Evolutionary conservation across 2,113 vertebrate genomes (phyloP).

Genomic region (Capreolus pygargus): DNA sequence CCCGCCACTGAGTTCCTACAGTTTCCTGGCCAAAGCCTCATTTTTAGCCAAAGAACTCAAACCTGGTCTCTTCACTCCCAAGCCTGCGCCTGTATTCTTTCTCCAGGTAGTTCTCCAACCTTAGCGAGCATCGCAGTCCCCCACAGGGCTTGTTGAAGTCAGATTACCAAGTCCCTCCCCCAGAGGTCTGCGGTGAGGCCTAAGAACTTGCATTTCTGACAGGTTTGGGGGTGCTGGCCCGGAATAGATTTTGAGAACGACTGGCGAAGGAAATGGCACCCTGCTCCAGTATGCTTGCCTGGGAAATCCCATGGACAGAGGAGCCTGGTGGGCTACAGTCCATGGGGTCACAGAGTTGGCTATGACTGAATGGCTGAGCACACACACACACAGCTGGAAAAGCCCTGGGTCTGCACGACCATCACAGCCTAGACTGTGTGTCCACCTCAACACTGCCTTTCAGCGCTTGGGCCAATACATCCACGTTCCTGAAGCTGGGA

Average conservation of each 20-base stretch:
- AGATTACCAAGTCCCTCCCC: not conserved
- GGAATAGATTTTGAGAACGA: fast-evolving
- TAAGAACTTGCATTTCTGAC: not conserved
- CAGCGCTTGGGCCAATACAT: not conserved
- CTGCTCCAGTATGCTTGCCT: not conserved
- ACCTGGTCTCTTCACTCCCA: not conserved
- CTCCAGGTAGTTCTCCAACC: not conserved
- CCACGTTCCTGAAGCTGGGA: not conserved
- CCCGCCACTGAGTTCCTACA: fast-evolving
- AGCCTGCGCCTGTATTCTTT: not conserved
- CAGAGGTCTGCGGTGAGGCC: not conserved
- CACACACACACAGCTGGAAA: not conserved
- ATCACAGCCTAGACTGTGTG: fast-evolving
- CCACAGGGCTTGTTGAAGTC: not conserved
- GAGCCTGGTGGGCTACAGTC: not conserved
- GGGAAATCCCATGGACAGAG: not conserved
- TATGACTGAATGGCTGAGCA: not conserved
- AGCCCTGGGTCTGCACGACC: fast-evolving
- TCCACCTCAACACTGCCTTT: not conserved
- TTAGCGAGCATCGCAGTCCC: not conserved
- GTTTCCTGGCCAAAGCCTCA: not conserved
- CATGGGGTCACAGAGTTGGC: not conserved
- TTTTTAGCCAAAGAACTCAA: not conserved
- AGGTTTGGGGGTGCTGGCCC: fast-evolving
- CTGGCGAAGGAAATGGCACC: not conserved